These are phyloP conservation scores for Phyllostomus discolor DNA, from an alignment of 2,113 vertebrate species.

Conservation along the genomic window DNA sequence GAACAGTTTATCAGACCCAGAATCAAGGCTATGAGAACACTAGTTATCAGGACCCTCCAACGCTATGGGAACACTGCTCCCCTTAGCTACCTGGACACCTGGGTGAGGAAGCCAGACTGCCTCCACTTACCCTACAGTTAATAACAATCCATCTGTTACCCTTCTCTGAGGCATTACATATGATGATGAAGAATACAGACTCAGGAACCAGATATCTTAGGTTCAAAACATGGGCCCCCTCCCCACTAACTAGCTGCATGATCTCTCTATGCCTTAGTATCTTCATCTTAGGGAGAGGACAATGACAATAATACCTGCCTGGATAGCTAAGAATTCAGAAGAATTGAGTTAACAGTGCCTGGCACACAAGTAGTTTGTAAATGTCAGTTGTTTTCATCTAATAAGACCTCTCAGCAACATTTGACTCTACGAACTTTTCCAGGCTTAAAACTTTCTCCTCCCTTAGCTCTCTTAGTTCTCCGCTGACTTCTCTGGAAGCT, in stretches of 20 bases:
- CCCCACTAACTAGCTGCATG: neutral
- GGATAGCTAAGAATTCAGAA: neutral
- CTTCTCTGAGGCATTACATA: neutral
- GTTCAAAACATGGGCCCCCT: neutral
- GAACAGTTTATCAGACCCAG: too few species aligned
- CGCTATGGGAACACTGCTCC: too few species aligned
- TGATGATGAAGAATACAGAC: neutral
- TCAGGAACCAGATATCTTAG: neutral
- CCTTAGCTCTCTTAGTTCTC: neutral
- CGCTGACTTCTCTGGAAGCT: neutral
- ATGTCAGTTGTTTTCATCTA: neutral
- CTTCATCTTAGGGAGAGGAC: neutral
- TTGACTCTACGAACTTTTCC: neutral
- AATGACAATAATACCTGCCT: neutral
- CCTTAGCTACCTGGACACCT: too few species aligned
- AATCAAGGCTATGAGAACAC: too few species aligned
- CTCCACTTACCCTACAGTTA: neutral
- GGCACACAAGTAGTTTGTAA: neutral
- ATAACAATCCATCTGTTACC: neutral
- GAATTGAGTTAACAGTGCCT: neutral
- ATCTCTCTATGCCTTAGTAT: neutral
- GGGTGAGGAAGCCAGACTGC: too few species aligned
- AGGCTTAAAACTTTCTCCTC: neutral
- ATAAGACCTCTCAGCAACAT: neutral
- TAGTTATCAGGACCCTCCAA: too few species aligned